Base-by-base conservation (phyloP, 2,888 invertebrate genomes). In the Cerastis leucographa region DNA sequence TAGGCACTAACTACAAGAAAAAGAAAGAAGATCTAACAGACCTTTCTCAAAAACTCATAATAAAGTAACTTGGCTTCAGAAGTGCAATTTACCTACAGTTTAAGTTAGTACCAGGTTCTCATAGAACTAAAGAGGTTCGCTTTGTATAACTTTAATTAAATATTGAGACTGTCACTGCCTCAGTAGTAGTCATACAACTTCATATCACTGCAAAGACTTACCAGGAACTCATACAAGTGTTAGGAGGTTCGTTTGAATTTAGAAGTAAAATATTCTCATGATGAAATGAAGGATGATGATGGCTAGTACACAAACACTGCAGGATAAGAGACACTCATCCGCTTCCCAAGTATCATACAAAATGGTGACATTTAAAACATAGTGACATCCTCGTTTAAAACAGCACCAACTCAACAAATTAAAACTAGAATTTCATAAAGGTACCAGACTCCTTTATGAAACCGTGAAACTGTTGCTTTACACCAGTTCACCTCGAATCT, bases 71-170 rank as follows among this genome's bases (percentile, higher is more conserved):
- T 44, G 61, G 61, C 61, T 35, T 61, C 19, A 19, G 14, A 22
- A 51, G 56, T 25, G 25, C 25, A 25, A 54, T n/a, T 29, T 8
- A 59, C 17, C 29, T 29, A 19, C 76, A 46, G 35, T 44, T 54
- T 17, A 35, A 75, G 14, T 42, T 29, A 19, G 44, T 59, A 74
- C 73, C 40, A 75, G 76, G 76, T 25, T 22, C 44, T 68, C 77
- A 59, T n/a, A 46, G 29, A 42, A 76, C n/a, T 59, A 14, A 14
- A 29, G n/a, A 59, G 14, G 14, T 42, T 76, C n/a, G 19, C 68
- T 76, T 76, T 68, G 29, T 59, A 56, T 11, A 40, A 56, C 46
- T 67, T 76, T 1, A 56, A 25, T 75, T 65, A 40, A 75, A 76
- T 35, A 46, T 75, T 75, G 44, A 44, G 22, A 44, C 76, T n/a